phyloP scores from a whole-genome alignment of 2,113 vertebrate species.

The Atractosteus spatula region DNA sequence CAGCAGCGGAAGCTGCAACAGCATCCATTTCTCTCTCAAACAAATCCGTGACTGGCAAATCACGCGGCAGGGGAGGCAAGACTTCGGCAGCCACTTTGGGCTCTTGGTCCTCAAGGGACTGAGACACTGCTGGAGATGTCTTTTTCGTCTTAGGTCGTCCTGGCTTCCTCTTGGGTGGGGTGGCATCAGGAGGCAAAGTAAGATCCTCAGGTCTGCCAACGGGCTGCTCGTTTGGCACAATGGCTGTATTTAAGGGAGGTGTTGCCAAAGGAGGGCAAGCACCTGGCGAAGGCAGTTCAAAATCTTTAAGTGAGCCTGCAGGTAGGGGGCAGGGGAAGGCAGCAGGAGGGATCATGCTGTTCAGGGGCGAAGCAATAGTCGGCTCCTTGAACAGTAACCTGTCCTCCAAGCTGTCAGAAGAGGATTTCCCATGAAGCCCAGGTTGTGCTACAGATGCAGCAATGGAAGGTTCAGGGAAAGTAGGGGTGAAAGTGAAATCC shows the following conservation, averaged over 20 bases:
- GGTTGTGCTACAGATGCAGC: slow-evolving; percentile 60
- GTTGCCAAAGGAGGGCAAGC: slow-evolving; percentile 45
- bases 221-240: slow-evolving; percentile 56
- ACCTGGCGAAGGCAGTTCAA: slow-evolving; percentile 37
- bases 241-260: slow-evolving; percentile 34
- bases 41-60: slow-evolving; percentile 48
- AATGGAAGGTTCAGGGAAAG: slow-evolving; percentile 78
- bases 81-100: slow-evolving; percentile 45
- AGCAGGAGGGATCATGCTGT: slow-evolving; percentile 60
- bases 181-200: slow-evolving; percentile 58
- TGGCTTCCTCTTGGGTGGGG: slow-evolving; percentile 75
- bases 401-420: slow-evolving; percentile 77
- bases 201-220: slow-evolving; percentile 57
- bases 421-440: slow-evolving; percentile 67
- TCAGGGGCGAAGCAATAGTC: slow-evolving; percentile 59
- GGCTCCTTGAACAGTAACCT: slow-evolving; percentile 77
- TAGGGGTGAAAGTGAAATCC: slow-evolving; percentile 89
- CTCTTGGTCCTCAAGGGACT: slow-evolving; percentile 64
- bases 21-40: slow-evolving; percentile 41
- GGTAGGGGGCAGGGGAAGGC: slow-evolving; percentile 54
- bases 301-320: slow-evolving; percentile 49
- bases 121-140: slow-evolving; percentile 52
- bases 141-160: slow-evolving; percentile 75
- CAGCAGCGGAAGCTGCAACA: slow-evolving; percentile 26
- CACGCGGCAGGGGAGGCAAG: slow-evolving; percentile 48